Conservation (phyloP, 2,113 vertebrate genomes). For the Mormoops blainvillei region DNA sequence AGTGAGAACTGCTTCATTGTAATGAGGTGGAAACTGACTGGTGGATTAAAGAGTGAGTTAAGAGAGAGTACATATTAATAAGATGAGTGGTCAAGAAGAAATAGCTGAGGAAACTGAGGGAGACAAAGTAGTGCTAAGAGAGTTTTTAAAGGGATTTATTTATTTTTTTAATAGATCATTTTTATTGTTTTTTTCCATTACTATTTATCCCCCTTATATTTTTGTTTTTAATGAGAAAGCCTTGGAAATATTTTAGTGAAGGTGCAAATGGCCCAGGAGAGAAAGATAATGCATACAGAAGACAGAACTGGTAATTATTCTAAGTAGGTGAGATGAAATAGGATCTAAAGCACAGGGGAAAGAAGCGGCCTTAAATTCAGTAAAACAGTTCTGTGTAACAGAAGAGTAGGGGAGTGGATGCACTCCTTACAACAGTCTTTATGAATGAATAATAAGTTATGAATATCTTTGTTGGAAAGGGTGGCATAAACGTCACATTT, state of each 20-base stretch:
- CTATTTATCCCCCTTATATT: too few relatives aligned
- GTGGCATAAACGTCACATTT: rapidly evolving
- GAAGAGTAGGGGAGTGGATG: rapidly evolving
- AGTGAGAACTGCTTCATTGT: not conserved
- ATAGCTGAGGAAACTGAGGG: not conserved
- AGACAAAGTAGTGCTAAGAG: too few relatives aligned
- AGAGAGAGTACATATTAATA: not conserved
- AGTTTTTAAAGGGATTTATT: not conserved
- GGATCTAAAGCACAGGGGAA: too few relatives aligned
- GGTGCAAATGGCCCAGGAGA: not conserved
- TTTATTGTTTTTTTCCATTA: too few relatives aligned
- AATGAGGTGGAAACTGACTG: not conserved
- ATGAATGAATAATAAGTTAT: not conserved
- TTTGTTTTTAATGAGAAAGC: not conserved
- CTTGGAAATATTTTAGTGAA: not conserved
- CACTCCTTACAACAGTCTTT: too few relatives aligned
- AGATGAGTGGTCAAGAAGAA: not conserved
- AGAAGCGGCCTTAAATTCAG: not conserved
- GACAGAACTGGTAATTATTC: not conserved
- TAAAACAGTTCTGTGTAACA: not conserved
- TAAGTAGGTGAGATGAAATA: not conserved
- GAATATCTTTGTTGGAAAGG: not conserved
- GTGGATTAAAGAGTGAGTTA: not conserved
- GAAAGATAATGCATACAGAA: not conserved
- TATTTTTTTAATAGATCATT: too few relatives aligned